These are phyloP conservation scores for Neotragus moschatus DNA, from an alignment of 2,113 vertebrate genomes.

Conservation along the genomic window DNA sequence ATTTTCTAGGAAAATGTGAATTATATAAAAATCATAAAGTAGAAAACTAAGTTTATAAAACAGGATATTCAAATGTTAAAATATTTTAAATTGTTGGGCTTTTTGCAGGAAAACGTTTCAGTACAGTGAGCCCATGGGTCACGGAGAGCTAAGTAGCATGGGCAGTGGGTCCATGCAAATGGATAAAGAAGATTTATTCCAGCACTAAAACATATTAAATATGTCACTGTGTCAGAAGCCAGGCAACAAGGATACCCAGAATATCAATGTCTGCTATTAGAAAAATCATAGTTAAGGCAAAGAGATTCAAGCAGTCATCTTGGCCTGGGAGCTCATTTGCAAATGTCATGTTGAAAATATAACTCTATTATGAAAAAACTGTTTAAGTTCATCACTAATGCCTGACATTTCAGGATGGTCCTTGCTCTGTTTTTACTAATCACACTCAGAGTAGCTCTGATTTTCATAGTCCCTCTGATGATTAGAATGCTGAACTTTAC, in stretches of 20 bases:
- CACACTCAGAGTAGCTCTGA: neutral
- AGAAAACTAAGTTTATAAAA: neutral
- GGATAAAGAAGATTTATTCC: neutral
- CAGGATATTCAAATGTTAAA: neutral
- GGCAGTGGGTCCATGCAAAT: neutral
- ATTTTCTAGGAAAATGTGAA: neutral
- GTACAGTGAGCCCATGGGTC: neutral
- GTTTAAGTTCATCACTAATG: constrained; percentile 46
- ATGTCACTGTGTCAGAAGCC: neutral
- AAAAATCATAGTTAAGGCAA: constrained; percentile 41
- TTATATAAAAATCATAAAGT: neutral
- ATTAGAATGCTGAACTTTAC: neutral
- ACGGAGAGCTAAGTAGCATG: neutral
- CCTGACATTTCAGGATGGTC: constrained; percentile 37
- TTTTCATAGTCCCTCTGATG: constrained; percentile 9
- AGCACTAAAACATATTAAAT: neutral
- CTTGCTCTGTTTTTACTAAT: constrained; percentile 42
- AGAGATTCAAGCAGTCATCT: constrained; percentile 28
- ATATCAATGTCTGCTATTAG: neutral
- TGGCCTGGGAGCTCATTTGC: constrained; percentile 18
- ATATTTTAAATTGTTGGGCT: neutral
- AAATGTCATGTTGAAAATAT: constrained; percentile 55
- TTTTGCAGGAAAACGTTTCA: neutral
- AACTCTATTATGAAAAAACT: constrained; percentile 30
- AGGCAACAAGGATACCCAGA: neutral